Evolutionary conservation across 1,140 invertebrate genomes (phyloP).

Genomic region (Heliconius congener): DNA sequence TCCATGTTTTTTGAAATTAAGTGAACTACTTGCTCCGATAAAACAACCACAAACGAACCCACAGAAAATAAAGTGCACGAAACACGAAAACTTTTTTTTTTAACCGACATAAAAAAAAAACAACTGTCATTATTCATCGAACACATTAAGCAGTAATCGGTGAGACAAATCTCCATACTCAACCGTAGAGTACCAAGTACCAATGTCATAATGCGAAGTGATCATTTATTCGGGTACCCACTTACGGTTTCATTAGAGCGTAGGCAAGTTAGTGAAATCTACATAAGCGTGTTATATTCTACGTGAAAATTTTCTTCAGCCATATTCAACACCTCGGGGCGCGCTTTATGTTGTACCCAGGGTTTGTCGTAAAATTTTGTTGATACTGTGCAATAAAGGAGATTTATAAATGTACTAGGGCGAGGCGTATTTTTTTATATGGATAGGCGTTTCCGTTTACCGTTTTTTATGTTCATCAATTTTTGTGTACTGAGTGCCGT

Average conservation of each 20-base stretch:
- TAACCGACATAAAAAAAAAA: not conserved
- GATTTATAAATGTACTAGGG: conserved; percentile 42
- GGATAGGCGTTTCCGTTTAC: conserved; percentile 20
- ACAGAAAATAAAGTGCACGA: not conserved
- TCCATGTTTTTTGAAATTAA: not conserved
- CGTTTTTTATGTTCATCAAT: conserved; percentile 23
- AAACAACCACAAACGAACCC: not conserved
- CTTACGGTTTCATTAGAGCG: conserved; percentile 65
- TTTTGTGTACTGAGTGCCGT: not conserved
- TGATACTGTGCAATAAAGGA: conserved; percentile 44
- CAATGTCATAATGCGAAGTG: conserved; percentile 54
- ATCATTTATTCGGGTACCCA: conserved; percentile 63
- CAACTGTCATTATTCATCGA: conserved; percentile 18
- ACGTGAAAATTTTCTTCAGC: conserved; percentile 55
- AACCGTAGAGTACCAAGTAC: conserved; percentile 1
- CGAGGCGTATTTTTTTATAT: conserved; percentile 27
- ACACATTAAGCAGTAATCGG: conserved; percentile 10
- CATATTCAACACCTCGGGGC: conserved; percentile 46
- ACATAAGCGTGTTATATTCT: conserved; percentile 66
- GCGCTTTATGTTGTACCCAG: conserved; percentile 43
- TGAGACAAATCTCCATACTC: not conserved
- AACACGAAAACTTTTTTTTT: not conserved
- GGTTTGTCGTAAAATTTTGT: conserved; percentile 56
- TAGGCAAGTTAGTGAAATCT: conserved; percentile 64
- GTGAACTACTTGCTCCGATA: too few species aligned